phyloP scores from a whole-genome alignment of 2,797 vertebrate genomes.

The Podarcis lilfordi region DNA sequence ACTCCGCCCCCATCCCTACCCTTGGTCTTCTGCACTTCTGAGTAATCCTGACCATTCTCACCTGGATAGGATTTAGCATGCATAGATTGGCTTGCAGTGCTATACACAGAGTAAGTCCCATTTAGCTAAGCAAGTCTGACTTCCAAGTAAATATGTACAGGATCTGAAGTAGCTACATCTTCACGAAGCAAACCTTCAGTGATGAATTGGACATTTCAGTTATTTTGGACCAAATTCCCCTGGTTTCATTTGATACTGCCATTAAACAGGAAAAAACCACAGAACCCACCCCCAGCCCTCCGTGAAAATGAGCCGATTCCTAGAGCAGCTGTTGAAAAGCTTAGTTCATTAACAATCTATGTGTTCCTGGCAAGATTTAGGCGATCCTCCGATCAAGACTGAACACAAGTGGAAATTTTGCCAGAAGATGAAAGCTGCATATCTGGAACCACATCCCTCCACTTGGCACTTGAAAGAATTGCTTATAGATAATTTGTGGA shows the following conservation, averaged over 20 bases:
- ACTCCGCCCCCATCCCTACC: too few species aligned
- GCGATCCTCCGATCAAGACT: slow-evolving; percentile 61
- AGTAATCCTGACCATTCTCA: background rate
- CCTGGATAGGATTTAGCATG: background rate
- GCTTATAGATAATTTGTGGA: slow-evolving; percentile 62
- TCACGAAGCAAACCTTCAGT: slow-evolving; percentile 15
- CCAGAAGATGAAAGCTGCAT: slow-evolving; percentile 54
- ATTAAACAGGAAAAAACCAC: slow-evolving; percentile 40
- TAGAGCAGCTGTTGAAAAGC: slow-evolving; percentile 53
- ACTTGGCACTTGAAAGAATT: slow-evolving; percentile 69
- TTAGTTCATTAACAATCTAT: slow-evolving; percentile 59
- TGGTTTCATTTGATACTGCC: slow-evolving; percentile 42
- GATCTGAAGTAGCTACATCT: background rate
- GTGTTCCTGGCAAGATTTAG: slow-evolving; percentile 64
- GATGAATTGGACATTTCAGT: slow-evolving; percentile 16
- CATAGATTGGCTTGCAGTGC: background rate
- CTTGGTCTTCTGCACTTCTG: too few species aligned
- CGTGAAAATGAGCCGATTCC: slow-evolving; percentile 52
- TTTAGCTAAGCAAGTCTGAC: background rate
- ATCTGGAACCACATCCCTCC: slow-evolving; percentile 63
- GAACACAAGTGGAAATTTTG: slow-evolving; percentile 65
- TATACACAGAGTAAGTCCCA: background rate
- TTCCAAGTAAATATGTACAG: background rate
- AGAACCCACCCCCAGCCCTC: slow-evolving; percentile 20
- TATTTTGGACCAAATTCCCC: slow-evolving; percentile 10